Conservation (phyloP, 35 echinoderm and acorn worm genomes). For the Acanthaster planci region DNA sequence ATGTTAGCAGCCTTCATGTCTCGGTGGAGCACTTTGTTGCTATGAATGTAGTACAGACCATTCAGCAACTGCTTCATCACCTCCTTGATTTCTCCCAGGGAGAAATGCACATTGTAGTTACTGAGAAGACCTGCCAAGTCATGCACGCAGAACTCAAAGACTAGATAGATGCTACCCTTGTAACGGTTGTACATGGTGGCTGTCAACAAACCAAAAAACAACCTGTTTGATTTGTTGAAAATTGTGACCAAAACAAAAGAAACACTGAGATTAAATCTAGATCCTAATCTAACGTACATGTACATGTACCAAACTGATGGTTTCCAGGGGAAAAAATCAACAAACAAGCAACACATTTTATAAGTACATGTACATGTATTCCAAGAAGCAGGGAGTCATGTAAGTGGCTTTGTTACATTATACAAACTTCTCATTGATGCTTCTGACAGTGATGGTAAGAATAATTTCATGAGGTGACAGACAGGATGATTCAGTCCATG, state of each 20-base stretch:
- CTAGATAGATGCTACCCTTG: slow-evolving; percentile 92
- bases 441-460: too few species aligned
- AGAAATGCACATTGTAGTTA: slow-evolving; percentile 90
- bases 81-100: slow-evolving; percentile 91
- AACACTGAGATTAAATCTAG: too few species aligned
- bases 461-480: too few species aligned
- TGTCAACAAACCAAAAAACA: slow-evolving; percentile 47
- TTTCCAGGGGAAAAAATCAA: too few species aligned
- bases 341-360: too few species aligned
- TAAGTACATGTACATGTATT: too few species aligned
- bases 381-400: too few species aligned
- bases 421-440: too few species aligned
- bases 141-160: slow-evolving; percentile 99
- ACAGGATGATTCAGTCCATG: too few species aligned
- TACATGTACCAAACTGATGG: too few species aligned
- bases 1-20: slow-evolving; percentile 99
- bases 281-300: too few species aligned
- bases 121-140: slow-evolving; percentile 93
- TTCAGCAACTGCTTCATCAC: slow-evolving; percentile 83
- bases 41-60: slow-evolving; percentile 86
- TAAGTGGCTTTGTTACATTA: too few species aligned
- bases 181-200: slow-evolving; percentile 84
- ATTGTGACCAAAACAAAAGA: background rate
- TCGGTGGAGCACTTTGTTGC: slow-evolving; percentile 84
- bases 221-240: background rate